Evolutionary conservation across 2,797 vertebrate genomes (phyloP), one percentile per base, ranked within the genome.

Genomic region (Acridotheres tristis): DNA sequence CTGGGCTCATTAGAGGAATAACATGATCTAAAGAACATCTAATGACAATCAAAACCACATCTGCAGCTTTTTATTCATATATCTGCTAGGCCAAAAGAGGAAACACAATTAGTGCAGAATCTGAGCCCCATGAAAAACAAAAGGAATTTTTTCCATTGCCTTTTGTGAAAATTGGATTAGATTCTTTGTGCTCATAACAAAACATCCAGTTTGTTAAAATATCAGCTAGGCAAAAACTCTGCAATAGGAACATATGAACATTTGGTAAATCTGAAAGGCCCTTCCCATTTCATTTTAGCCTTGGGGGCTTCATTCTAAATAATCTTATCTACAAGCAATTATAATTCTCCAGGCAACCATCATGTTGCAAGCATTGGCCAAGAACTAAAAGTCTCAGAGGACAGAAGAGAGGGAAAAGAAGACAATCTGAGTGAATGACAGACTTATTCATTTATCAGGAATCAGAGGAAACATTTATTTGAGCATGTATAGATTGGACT

Each of bases 81-180:
- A 42, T 90, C 71, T 84, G 23, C 67, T 73, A 63, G 48, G 32
- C 65, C 18, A 20, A 80, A 32, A 57, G 32, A 67, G 5, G 50
- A 85, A 92, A 61, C 16, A 55, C 16, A 87, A 79, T 38, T 69
- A 13, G 6, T 76, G 25, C 17, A 90, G 55, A 91, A 87, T 90
- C 22, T 78, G 42, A 94, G 42, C 23, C 32, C 29, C 23, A n/a
- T 63, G 29, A 69, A 93, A 89, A 93, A 45, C 63, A 72, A 85
- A 85, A 82, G 14, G 10, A 59, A 30, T 54, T 54, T 92, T 87
- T 90, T 79, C 32, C 9, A 34, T 54, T 86, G 57, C 15, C 14
- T 93, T 86, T 94, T 84, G 36, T 94, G 63, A 84, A 88, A 93
- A 91, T 43, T 75, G 61, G 25, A 74, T 76, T 77, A 23, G 43